A percentile compares a stretch with the other conserved stretches of the same genome.
These are phyloP conservation scores for Clarias macrocephalus DNA, from an alignment of 2,113 vertebrate genomes.

Conservation along the genomic window DNA sequence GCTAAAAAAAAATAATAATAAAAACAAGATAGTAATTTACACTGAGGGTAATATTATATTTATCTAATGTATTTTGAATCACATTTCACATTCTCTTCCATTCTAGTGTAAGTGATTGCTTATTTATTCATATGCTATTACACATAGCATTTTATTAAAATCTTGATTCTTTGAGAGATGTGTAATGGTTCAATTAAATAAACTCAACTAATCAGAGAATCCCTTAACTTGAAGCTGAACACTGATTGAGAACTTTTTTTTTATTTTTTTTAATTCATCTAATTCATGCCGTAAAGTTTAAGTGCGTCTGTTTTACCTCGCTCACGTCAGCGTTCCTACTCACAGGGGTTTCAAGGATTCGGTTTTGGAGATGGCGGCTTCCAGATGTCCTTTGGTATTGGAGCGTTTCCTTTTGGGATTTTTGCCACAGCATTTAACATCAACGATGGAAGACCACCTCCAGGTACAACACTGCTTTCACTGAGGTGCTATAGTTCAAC, in stretches of 20 bases:
- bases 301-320: not conserved
- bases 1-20: not conserved
- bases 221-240: not conserved
- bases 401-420: constrained; percentile 97
- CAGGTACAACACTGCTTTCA: constrained; percentile 73
- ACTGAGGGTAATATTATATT: not conserved
- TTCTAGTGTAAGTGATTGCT: not conserved
- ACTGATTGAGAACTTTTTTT: too few species aligned
- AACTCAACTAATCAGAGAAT: not conserved
- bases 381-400: constrained; percentile 99
- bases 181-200: too few species aligned
- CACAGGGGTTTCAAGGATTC: constrained; percentile 95
- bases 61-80: not conserved
- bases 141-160: too few species aligned
- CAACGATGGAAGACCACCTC: constrained; percentile 92
- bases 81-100: not conserved
- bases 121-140: too few species aligned
- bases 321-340: constrained; percentile 14
- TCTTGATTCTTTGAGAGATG: not conserved
- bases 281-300: not conserved
- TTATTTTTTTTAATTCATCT: too few species aligned
- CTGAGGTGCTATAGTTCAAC: not conserved
- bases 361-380: constrained; percentile 98
- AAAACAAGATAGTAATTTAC: not conserved
- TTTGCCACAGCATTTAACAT: constrained; percentile 99